A percentile compares a stretch with the other conserved stretches of the same genome.
These are phyloP conservation scores for Dysdera silvatica DNA, from an alignment of 1,140 invertebrate species.

Conservation along the genomic window DNA sequence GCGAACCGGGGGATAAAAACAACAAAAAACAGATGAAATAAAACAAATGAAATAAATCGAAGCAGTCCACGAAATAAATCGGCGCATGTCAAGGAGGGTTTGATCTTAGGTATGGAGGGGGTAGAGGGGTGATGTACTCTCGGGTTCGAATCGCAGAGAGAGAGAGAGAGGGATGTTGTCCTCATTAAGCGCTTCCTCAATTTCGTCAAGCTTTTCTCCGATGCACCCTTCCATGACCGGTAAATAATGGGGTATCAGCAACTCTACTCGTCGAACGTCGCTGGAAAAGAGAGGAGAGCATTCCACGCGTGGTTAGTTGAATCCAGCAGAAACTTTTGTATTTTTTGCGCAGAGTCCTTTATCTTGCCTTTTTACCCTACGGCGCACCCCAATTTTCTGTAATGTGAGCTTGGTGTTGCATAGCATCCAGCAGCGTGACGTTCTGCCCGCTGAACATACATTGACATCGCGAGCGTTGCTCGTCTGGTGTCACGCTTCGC, in stretches of 20 bases:
- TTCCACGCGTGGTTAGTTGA: constrained; percentile 23
- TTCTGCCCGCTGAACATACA: constrained; percentile 24
- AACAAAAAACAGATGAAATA: no score
- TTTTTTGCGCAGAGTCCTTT: constrained; percentile 12
- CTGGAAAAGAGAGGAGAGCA: constrained; percentile 13
- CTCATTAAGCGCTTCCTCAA: constrained; percentile 31
- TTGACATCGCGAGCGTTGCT: constrained; percentile 25
- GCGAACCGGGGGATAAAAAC: no score
- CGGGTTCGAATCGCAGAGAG: no score
- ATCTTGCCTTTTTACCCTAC: constrained; percentile 8
- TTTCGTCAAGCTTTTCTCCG: constrained; percentile 12
- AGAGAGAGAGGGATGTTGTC: constrained; percentile 26
- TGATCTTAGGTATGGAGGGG: no score
- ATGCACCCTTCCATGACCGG: constrained; percentile 26
- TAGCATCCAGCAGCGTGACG: constrained; percentile 28
- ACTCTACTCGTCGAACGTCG: no score
- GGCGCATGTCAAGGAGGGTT: no score
- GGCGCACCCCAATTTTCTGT: constrained; percentile 31
- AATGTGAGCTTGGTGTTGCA: constrained; percentile 30
- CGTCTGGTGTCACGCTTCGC: constrained; percentile 23
- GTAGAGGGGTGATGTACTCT: no score
- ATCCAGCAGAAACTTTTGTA: constrained; percentile 17
- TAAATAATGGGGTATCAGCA: constrained; percentile 28
- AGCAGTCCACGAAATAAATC: no score
- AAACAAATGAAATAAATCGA: no score